phyloP scores from a whole-genome alignment of 1,140 invertebrate species.

The Lineus longissimus region DNA sequence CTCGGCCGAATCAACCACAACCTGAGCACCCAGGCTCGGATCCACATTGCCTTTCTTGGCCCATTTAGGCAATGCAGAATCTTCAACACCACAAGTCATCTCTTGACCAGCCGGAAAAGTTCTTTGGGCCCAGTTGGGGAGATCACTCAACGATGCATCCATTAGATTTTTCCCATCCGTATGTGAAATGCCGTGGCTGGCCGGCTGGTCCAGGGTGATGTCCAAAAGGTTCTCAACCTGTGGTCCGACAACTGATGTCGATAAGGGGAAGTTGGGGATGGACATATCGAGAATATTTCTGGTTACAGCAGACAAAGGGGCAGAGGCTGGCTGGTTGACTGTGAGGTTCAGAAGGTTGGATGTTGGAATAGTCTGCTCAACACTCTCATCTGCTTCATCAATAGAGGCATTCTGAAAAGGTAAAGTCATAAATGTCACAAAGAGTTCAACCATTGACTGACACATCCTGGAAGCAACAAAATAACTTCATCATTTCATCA shows the following conservation, averaged over 20 bases:
- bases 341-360: not conserved
- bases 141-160: not conserved
- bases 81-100: not conserved
- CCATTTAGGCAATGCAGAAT: not conserved
- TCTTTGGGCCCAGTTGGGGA: slow-evolving; percentile 1
- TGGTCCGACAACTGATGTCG: not conserved
- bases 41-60: not conserved
- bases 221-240: not conserved
- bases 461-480: no score
- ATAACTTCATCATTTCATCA: no score
- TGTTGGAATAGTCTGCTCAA: no score
- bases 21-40: not conserved
- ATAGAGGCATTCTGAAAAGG: no score
- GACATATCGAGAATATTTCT: not conserved
- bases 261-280: not conserved
- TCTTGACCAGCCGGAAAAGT: not conserved
- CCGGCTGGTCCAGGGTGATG: not conserved
- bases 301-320: not conserved
- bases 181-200: not conserved
- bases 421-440: no score
- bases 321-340: not conserved
- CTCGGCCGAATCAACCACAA: not conserved
- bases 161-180: not conserved
- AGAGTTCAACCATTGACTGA: no score
- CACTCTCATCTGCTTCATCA: no score